These are phyloP conservation scores for Idaea dimidiata DNA, from an alignment of 2,888 invertebrate genomes.

Conservation along the genomic window DNA sequence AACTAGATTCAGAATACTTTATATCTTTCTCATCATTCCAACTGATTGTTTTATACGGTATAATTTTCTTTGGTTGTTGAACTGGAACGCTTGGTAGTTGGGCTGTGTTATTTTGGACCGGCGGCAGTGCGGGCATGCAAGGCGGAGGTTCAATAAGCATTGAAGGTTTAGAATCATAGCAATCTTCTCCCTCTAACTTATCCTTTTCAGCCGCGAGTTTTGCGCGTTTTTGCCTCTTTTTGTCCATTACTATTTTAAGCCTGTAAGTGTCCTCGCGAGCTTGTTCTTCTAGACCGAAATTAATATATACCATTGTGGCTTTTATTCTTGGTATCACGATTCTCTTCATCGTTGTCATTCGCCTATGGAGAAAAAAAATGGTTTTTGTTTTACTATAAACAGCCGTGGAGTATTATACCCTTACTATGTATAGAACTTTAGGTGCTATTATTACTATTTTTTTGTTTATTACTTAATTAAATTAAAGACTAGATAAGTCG, in stretches of 20 bases:
- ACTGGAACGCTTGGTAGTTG: too few species aligned
- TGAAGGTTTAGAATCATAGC: not conserved
- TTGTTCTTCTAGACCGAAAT: slow-evolving; percentile 39
- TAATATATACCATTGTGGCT: slow-evolving; percentile 38
- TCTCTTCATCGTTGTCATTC: slow-evolving; percentile 42
- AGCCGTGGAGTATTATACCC: too few species aligned
- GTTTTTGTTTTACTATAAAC: too few species aligned
- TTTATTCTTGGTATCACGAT: slow-evolving; percentile 42
- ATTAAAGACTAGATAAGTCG: too few species aligned
- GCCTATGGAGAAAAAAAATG: slow-evolving; percentile 37
- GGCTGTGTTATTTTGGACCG: too few species aligned
- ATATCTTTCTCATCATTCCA: too few species aligned
- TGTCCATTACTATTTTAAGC: slow-evolving; percentile 38
- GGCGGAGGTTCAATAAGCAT: not conserved
- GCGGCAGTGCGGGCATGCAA: not conserved
- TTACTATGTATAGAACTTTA: too few species aligned
- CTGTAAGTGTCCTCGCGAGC: slow-evolving; percentile 45
- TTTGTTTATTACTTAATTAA: too few species aligned
- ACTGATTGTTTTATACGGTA: too few species aligned
- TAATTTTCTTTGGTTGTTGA: too few species aligned
- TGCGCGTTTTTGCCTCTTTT: slow-evolving; percentile 27
- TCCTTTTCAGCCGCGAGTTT: not conserved
- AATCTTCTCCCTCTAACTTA: not conserved
- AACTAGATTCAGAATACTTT: too few species aligned
- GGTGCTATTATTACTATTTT: too few species aligned